A percentile compares a stretch with the other conserved stretches of the same genome.
These are phyloP conservation scores for Micoletzkya japonica DNA, from an alignment of 2,888 invertebrate genomes.

Conservation along the genomic window DNA sequence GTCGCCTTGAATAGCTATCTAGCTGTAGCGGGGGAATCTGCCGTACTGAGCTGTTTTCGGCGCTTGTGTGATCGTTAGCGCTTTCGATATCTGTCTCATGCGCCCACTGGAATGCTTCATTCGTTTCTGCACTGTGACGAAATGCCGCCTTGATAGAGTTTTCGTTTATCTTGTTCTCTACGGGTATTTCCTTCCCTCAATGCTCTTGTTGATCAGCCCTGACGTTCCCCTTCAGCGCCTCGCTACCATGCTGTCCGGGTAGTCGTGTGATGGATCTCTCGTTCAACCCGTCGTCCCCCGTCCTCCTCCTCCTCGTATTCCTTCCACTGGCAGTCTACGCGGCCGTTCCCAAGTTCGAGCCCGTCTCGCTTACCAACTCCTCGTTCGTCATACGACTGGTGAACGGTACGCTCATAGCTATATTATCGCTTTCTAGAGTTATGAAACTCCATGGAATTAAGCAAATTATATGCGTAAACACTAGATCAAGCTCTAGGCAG, in stretches of 20 bases:
- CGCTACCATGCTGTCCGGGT: too few species aligned
- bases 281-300: constrained; percentile 8
- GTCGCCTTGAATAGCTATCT: too few species aligned
- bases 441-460: too few species aligned
- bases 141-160: too few species aligned
- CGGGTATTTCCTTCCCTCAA: neutral
- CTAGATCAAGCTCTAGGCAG: too few species aligned
- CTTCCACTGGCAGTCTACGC: constrained; percentile 1
- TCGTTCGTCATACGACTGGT: constrained; percentile 25
- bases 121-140: too few species aligned
- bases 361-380: constrained; percentile 9
- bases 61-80: too few species aligned
- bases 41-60: too few species aligned
- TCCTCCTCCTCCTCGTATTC: constrained; percentile 5
- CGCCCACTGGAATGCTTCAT: too few species aligned
- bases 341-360: constrained; percentile 20
- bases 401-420: constrained; percentile 7
- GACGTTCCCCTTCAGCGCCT: too few species aligned
- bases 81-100: too few species aligned
- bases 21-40: too few species aligned
- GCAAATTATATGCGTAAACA: neutral
- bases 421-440: neutral
- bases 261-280: neutral
- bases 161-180: neutral
- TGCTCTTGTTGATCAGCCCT: neutral